Conservation (phyloP, 2,113 vertebrate genomes). For the Spheniscus mendiculus region DNA sequence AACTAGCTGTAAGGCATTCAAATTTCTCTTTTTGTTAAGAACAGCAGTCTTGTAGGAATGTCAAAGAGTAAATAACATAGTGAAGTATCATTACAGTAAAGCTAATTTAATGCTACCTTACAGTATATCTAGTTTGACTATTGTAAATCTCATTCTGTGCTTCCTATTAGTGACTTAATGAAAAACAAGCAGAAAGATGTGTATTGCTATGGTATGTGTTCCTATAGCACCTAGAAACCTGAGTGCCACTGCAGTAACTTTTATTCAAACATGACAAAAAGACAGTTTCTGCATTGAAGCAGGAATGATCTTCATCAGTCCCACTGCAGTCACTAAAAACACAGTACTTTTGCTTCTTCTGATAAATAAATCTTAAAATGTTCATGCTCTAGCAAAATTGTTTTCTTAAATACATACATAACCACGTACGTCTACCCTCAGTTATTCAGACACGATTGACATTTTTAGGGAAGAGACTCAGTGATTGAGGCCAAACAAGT, state of each 20-base stretch:
- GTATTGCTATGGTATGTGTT: not conserved
- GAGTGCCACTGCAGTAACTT: not conserved
- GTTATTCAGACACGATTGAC: not conserved
- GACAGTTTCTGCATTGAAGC: not conserved
- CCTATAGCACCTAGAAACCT: not conserved
- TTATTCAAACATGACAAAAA: not conserved
- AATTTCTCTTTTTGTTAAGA: not conserved
- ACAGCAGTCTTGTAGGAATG: not conserved
- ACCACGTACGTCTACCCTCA: fast-evolving
- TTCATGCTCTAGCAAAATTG: not conserved
- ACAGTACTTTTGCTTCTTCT: not conserved
- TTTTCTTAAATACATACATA: not conserved
- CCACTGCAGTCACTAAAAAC: not conserved
- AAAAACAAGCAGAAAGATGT: not conserved
- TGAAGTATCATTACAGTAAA: not conserved
- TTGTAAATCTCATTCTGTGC: not conserved
- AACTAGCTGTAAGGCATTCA: not conserved
- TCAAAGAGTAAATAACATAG: not conserved
- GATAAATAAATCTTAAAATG: not conserved
- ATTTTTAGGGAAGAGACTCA: no score
- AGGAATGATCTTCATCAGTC: not conserved
- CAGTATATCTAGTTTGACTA: not conserved
- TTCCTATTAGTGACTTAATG: not conserved
- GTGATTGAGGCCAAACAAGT: not conserved
- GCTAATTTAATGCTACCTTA: not conserved